Base-by-base conservation (phyloP, 2,888 invertebrate species). In the Hydriomena furcata region DNA sequence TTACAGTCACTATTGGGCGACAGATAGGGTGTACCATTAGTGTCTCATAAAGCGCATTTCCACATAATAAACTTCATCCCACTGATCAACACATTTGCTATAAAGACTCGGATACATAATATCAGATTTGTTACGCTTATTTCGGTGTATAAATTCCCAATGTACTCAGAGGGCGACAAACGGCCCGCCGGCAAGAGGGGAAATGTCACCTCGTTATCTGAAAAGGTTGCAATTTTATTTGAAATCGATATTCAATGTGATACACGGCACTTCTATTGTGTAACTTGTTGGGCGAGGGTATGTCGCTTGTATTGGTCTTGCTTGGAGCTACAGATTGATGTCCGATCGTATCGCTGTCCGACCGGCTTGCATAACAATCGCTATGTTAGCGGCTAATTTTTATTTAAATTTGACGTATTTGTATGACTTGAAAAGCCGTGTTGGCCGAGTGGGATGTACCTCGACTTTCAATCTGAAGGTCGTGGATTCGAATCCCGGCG, bases 211-310 rank as follows among this genome's bases (percentile, higher is more conserved):
- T 90, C 88, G 89, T 90, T 90, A 90, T 89, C 83, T 82, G 81
- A 83, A 87, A 90, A 90, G 86, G 90, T 87, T 90, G 89, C 88
- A 89, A 88, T 89, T 88, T 88, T 89, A 90, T 90, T 86, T 86
- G 90, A 89, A 90, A 90, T 90, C 90, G 90, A 90, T 90, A 90
- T 86, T 83, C 84, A 77, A 72, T 80, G 79, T 76, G 79, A 82
- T 77, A 84, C 72, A 81, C 66, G 71, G 71, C 76, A 76, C 51
- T 60, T 52, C 54, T 66, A 69, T 66, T 69, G 71, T 73, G 69
- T 60, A 55, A 62, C 53, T 55, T 57, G 60, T 66, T 68, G 48
- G 67, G 63, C 62, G 61, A 48, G 59, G 61, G 68, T 64, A 68
- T 63, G 42, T 30, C 60, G 57, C 52, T 59, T 43, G 59, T 46